These are phyloP conservation scores for Bujurquina vittata DNA, from an alignment of 2,113 vertebrate species.

Conservation along the genomic window DNA sequence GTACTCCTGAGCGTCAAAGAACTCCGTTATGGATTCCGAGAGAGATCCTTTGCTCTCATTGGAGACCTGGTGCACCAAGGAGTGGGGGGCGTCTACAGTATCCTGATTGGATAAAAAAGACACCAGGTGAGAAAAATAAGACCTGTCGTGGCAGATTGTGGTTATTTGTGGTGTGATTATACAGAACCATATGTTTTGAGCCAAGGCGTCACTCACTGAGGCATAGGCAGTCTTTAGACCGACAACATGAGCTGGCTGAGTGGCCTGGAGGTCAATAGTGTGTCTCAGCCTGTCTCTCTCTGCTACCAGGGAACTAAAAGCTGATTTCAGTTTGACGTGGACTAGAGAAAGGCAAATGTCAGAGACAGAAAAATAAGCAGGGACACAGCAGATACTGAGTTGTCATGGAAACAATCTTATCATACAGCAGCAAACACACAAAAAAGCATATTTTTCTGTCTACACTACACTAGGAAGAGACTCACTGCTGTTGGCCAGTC, in stretches of 20 bases:
- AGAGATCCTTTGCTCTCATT: conserved; percentile 92
- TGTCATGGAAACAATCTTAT: conserved; percentile 62
- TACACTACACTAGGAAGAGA: conserved; percentile 57
- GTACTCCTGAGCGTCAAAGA: conserved; percentile 97
- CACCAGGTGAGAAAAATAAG: conserved; percentile 8
- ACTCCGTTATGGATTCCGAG: conserved; percentile 93
- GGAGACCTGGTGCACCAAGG: conserved; percentile 92
- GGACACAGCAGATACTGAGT: conserved; percentile 18
- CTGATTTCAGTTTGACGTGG: conserved; percentile 89
- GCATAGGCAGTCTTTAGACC: conserved; percentile 89
- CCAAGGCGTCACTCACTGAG: conserved; percentile 78
- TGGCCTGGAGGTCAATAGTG: conserved; percentile 86
- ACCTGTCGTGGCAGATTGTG: neutral
- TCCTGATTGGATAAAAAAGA: conserved; percentile 78
- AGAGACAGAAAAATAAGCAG: conserved; percentile 9
- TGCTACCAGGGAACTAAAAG: conserved; percentile 84
- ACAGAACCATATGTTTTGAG: neutral
- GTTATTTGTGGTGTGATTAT: neutral
- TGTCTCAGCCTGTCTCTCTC: conserved; percentile 91
- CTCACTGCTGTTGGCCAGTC: conserved; percentile 92
- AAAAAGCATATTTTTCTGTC: neutral
- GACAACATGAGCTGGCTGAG: conserved; percentile 87
- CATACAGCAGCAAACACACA: conserved; percentile 5
- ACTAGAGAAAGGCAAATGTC: conserved; percentile 63
- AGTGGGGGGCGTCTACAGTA: conserved; percentile 80